Evolutionary conservation across 1,140 invertebrate species (phyloP).

Genomic region (Acyrthosiphon pisum): DNA sequence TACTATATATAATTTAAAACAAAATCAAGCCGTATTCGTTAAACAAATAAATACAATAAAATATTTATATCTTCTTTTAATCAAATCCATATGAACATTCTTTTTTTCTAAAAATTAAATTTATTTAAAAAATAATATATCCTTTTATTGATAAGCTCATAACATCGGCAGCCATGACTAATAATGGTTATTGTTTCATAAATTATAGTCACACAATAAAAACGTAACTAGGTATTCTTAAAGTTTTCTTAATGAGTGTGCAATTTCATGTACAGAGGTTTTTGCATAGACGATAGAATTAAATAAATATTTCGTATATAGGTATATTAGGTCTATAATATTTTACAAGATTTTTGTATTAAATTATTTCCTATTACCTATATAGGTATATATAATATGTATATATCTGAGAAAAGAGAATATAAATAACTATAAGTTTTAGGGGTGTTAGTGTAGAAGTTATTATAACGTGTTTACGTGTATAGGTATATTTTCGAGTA

Average conservation of each 20-base stretch:
- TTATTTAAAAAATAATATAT: not conserved
- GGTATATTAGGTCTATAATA: too few relatives aligned
- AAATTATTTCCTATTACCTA: too few relatives aligned
- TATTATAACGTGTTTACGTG: too few relatives aligned
- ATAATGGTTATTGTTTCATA: too few relatives aligned
- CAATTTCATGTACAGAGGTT: not conserved
- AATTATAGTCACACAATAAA: too few relatives aligned
- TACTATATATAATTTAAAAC: not conserved
- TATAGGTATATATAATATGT: too few relatives aligned
- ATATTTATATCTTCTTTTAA: not conserved
- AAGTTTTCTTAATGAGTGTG: not conserved
- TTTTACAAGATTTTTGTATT: too few relatives aligned
- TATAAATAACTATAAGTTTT: too few relatives aligned
- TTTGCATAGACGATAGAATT: not conserved
- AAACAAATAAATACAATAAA: not conserved
- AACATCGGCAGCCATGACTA: not conserved
- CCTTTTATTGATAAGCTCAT: not conserved
- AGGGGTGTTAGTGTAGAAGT: too few relatives aligned
- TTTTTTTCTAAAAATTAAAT: not conserved
- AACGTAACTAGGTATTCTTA: not conserved
- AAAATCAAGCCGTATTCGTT: not conserved
- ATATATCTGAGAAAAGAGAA: too few relatives aligned
- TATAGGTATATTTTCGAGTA: too few relatives aligned
- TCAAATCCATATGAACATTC: not conserved
- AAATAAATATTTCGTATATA: too few relatives aligned